Conservation (phyloP, 2,113 vertebrate species). For the Trogon melanurus region DNA sequence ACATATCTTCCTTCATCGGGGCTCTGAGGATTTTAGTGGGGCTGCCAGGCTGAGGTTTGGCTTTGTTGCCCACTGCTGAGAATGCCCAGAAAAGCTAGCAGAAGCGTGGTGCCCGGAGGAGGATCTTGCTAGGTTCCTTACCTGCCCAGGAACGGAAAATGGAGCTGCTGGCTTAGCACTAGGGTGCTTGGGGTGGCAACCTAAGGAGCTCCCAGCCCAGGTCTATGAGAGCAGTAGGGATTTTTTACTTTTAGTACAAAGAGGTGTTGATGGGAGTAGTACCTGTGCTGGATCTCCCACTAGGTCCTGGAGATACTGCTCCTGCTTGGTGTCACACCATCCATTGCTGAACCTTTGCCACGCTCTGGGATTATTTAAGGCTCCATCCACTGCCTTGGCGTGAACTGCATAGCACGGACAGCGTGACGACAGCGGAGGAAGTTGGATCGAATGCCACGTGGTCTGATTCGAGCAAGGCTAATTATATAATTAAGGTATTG, state of each 20-base stretch:
- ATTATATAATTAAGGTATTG: background rate
- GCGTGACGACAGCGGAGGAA: background rate
- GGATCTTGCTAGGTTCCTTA: background rate
- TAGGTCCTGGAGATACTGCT: background rate
- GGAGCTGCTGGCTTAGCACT: background rate
- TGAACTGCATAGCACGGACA: background rate
- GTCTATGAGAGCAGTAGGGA: background rate
- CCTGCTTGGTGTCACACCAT: background rate
- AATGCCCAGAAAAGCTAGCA: background rate
- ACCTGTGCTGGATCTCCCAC: background rate
- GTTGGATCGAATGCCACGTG: background rate
- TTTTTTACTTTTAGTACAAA: background rate
- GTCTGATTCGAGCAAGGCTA: background rate
- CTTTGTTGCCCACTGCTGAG: background rate
- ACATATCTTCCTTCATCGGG: fast-evolving
- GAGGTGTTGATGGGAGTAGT: fast-evolving
- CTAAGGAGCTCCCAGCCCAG: background rate
- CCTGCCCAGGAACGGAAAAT: background rate
- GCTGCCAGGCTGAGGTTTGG: background rate
- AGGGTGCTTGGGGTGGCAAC: background rate
- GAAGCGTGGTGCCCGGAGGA: background rate
- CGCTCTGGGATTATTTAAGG: background rate
- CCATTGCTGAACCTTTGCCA: background rate
- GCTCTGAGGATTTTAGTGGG: background rate
- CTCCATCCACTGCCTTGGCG: background rate